phyloP scores from a whole-genome alignment of 37 sponge, comb jelly and placozoan species.

The Corticium candelabrum region DNA sequence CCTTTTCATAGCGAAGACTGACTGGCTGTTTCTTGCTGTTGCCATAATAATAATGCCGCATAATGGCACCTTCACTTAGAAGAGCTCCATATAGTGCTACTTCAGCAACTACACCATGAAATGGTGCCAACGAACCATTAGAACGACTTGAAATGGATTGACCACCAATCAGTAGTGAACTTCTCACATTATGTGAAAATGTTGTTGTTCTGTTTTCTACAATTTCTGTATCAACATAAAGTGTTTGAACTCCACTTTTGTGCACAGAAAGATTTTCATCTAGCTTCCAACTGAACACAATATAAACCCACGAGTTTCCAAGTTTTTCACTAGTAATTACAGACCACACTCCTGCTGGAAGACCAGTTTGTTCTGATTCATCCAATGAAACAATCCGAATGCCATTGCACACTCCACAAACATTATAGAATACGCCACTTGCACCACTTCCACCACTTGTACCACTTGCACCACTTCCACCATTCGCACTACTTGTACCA shows the following conservation, averaged over 20 bases:
- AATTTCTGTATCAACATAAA: background rate
- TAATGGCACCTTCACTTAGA: background rate
- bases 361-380: background rate
- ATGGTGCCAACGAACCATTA: conserved; percentile 11
- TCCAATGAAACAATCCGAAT: background rate
- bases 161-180: no score
- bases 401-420: no score
- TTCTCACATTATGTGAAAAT: no score
- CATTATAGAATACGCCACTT: no score
- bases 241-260: background rate
- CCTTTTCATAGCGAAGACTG: conserved; percentile 21
- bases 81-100: conserved; percentile 26
- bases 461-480: no score
- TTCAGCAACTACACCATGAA: conserved; percentile 28
- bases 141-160: background rate
- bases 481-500: no score
- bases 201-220: background rate
- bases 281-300: conserved; percentile 24
- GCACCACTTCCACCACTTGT: no score
- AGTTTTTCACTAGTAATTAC: background rate
- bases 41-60: conserved; percentile 36
- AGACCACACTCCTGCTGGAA: conserved; percentile 52
- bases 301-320: conserved; percentile 28
- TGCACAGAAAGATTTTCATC: background rate
- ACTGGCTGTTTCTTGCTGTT: conserved; percentile 39